phyloP scores from a whole-genome alignment of 2,113 vertebrate genomes.

The Fregetta grallaria region DNA sequence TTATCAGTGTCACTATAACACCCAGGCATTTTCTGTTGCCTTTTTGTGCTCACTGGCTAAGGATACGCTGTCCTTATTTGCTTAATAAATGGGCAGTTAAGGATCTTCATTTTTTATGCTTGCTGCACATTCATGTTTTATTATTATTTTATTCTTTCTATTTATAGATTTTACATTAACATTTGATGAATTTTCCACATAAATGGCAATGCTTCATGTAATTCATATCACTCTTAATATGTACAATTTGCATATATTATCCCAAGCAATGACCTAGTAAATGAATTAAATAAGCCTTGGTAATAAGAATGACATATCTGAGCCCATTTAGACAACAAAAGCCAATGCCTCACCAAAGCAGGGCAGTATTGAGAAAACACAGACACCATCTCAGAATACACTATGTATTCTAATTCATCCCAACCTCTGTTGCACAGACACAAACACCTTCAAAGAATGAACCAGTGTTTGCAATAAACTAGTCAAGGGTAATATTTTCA shows the following conservation, averaged over 20 bases:
- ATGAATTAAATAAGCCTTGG: constrained; percentile 63
- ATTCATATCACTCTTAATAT: constrained; percentile 63
- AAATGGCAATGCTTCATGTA: constrained; percentile 47
- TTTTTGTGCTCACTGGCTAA: constrained; percentile 5
- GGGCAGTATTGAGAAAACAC: neutral
- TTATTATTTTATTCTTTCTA: constrained; percentile 64
- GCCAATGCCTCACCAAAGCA: neutral
- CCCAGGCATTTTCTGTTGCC: constrained; percentile 5
- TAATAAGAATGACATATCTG: constrained; percentile 39
- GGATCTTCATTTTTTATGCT: constrained; percentile 55
- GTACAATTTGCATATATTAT: constrained; percentile 67
- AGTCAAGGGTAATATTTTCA: neutral
- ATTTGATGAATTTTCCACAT: constrained; percentile 58
- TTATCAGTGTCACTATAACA: constrained; percentile 1
- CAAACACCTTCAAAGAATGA: neutral
- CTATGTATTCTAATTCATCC: neutral
- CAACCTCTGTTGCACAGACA: neutral
- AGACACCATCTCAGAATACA: neutral
- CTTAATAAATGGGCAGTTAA: constrained; percentile 60
- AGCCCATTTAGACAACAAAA: constrained; percentile 35
- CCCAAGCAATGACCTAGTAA: constrained; percentile 56
- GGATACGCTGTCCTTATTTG: constrained; percentile 31
- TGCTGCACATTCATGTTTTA: constrained; percentile 35
- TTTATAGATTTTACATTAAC: constrained; percentile 65
- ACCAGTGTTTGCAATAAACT: neutral